Base-by-base conservation (phyloP, 2,888 invertebrate species). In the Myathropa florea region DNA sequence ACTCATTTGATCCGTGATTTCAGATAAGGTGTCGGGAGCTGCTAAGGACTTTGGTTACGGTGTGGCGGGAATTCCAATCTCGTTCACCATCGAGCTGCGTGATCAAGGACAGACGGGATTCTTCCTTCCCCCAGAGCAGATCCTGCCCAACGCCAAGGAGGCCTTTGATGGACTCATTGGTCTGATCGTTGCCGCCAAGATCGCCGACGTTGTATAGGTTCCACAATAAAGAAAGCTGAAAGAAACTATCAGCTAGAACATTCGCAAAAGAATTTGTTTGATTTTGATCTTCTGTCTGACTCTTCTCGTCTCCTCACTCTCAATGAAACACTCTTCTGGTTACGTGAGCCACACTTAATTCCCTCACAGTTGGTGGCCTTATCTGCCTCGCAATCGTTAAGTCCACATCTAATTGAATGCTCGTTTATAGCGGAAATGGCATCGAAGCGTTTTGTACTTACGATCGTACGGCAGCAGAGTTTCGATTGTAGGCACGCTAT, bases 21-120 rank as follows among this genome's bases (percentile, higher is more conserved):
- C 46, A 46, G 46, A 46, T 7, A 18, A 18, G 7, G 46, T 46
- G 18, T 18, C 92, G 18, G 93, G 93, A 10, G 89, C 90, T 14
- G 91, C 92, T 46, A 89, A 89, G 57, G 94, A 95, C 46, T 46
- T 89, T 95, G 94, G 93, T 1, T 46, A 7, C 7, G 94, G 93
- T 0, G 93, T 94, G 86, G 94, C 93, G 1, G 89, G 88, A 1
- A 91, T 91, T 4, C 92, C 93, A 94, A 87, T 90, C 93, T 57
- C 93, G 93, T 91, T 93, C 93, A 90, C 93, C 93, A 21, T 91
- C 93, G 46, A 95, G 89, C 91, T 95, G 0, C 93, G 96, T 14
- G 97, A 97, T 90, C 94, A 92, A 0, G 96, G 96, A 0, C 89
- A 90, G 0, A 94, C 94, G 89, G 96, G 96, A 0, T 95, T 96